A percentile compares a stretch with the other conserved stretches of the same genome.
Evolutionary conservation across 2,797 vertebrate species (phyloP).

Genomic region (Trachurus trachurus): DNA sequence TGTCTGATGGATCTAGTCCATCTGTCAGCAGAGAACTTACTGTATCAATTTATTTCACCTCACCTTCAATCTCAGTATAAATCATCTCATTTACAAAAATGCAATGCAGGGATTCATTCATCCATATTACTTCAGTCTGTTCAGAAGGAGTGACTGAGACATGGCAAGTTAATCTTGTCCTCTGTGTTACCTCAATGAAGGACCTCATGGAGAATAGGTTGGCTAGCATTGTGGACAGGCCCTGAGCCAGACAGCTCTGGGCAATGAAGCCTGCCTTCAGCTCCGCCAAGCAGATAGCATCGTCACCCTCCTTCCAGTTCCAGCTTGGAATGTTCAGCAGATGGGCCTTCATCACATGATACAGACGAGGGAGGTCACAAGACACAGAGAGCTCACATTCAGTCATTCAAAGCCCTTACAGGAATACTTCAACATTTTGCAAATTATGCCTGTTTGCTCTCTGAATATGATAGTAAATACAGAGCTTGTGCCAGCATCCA

Average conservation of each 20-base stretch:
- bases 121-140: constrained; percentile 37
- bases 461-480: background rate
- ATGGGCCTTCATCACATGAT: constrained; percentile 91
- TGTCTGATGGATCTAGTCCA: constrained; percentile 62
- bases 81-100: constrained; percentile 56
- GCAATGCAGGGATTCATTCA: constrained; percentile 41
- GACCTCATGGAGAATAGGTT: constrained; percentile 99
- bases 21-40: constrained; percentile 60
- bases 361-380: constrained; percentile 64
- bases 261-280: constrained; percentile 99
- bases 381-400: constrained; percentile 13
- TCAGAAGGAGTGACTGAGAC: constrained; percentile 36
- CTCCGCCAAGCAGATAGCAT: constrained; percentile 98
- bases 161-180: constrained; percentile 43
- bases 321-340: constrained; percentile 99
- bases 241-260: constrained; percentile 99
- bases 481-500: background rate
- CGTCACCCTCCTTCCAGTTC: constrained; percentile 99
- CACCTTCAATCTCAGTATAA: constrained; percentile 47
- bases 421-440: constrained; percentile 4
- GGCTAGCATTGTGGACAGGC: constrained; percentile 99
- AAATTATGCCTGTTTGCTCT: background rate
- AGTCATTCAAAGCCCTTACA: constrained; percentile 11
- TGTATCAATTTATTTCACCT: constrained; percentile 55
- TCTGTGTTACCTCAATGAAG: constrained; percentile 96